phyloP scores from a whole-genome alignment of 2,797 vertebrate species.

The Sphaeramia orbicularis region DNA sequence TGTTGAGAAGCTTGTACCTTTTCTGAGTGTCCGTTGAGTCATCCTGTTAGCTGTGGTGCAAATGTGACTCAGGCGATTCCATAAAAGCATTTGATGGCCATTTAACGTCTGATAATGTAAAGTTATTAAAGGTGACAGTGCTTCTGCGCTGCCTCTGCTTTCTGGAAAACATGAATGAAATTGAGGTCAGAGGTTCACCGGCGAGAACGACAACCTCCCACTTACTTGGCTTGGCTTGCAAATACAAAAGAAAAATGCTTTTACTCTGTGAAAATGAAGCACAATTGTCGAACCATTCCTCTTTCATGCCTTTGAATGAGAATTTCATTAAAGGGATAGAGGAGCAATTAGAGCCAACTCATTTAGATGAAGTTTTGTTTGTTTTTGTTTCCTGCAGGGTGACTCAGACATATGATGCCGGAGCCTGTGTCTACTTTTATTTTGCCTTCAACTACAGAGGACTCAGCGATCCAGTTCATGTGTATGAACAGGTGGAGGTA shows the following conservation, averaged over 20 bases:
- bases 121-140: slow-evolving; percentile 67
- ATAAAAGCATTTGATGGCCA: slow-evolving; percentile 54
- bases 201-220: slow-evolving; percentile 49
- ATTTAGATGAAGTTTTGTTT: slow-evolving; percentile 24
- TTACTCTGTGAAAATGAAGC: slow-evolving; percentile 39
- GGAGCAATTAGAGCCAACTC: not conserved
- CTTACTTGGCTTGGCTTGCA: slow-evolving; percentile 37
- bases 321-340: slow-evolving; percentile 20
- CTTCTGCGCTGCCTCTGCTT: slow-evolving; percentile 31
- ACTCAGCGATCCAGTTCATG: slow-evolving; percentile 92
- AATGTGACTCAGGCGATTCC: slow-evolving; percentile 48
- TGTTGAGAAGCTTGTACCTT: slow-evolving; percentile 8
- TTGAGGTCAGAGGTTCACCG: slow-evolving; percentile 56
- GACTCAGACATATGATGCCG: slow-evolving; percentile 96
- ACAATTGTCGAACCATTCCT: not conserved
- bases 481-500: slow-evolving; percentile 98
- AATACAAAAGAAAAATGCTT: slow-evolving; percentile 20
- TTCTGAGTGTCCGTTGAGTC: slow-evolving; percentile 21
- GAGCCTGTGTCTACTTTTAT: slow-evolving; percentile 99
- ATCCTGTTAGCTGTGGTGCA: slow-evolving; percentile 24
- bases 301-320: slow-evolving; percentile 15
- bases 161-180: slow-evolving; percentile 57
- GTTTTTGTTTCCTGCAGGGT: slow-evolving; percentile 85
- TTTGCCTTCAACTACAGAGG: slow-evolving; percentile 99
- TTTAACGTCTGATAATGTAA: slow-evolving; percentile 72